Evolutionary conservation across 2,113 vertebrate species (phyloP).

Genomic region (Solea senegalensis): DNA sequence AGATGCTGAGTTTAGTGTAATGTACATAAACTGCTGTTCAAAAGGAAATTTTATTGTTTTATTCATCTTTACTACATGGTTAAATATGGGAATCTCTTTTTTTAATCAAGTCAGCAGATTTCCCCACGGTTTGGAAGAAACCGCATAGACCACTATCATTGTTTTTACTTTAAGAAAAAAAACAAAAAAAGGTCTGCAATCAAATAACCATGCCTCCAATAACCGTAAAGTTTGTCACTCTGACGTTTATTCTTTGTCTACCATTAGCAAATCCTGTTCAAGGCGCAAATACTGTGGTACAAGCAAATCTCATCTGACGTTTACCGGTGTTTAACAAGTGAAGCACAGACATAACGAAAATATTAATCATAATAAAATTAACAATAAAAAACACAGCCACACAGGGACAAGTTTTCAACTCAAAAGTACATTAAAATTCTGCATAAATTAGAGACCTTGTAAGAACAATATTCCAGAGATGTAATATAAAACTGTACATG

Average conservation of each 20-base stretch:
- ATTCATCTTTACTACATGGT: conserved; percentile 1
- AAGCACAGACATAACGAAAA: conserved; percentile 65
- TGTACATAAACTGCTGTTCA: not conserved
- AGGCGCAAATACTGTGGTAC: conserved; percentile 34
- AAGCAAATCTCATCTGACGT: conserved; percentile 57
- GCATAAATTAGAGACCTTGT: conserved; percentile 76
- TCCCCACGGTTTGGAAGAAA: conserved; percentile 22
- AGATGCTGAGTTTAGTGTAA: not conserved
- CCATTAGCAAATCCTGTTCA: conserved; percentile 63
- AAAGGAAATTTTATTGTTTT: not conserved
- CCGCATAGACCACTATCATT: conserved; percentile 7
- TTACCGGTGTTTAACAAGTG: conserved; percentile 45
- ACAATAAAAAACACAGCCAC: conserved; percentile 73
- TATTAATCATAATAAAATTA: conserved; percentile 60
- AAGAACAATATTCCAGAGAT: conserved; percentile 73
- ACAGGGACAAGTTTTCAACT: conserved; percentile 68
- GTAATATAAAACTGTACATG: conserved; percentile 84
- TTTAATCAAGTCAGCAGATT: conserved; percentile 7
- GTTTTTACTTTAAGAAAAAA: not conserved
- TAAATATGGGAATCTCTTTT: conserved; percentile 24
- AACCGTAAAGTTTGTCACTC: conserved; percentile 65
- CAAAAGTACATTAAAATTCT: conserved; percentile 75
- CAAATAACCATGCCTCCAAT: conserved; percentile 68
- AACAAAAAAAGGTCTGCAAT: conserved; percentile 27
- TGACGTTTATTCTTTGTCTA: conserved; percentile 74